Evolutionary conservation across 37 sponge, comb jelly and placozoan species (phyloP).

Genomic region (Amphimedon queenslandica): DNA sequence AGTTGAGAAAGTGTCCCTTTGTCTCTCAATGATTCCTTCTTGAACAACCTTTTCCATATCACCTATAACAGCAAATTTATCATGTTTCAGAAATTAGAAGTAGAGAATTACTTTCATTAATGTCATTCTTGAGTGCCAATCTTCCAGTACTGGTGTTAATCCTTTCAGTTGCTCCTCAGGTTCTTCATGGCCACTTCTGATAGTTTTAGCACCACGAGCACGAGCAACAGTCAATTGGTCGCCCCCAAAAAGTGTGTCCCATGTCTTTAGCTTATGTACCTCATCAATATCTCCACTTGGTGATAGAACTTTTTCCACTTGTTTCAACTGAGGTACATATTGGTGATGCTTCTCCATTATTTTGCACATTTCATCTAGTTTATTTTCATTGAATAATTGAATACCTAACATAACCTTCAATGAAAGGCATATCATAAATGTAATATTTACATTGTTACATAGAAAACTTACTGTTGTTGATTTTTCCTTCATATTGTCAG

Average conservation of each 20-base stretch:
- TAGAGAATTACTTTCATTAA: conserved; percentile 17
- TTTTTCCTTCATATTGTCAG: too few species aligned
- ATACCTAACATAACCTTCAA: too few species aligned
- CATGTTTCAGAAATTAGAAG: neutral
- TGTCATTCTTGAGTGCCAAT: neutral
- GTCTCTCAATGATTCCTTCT: neutral
- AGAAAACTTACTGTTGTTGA: too few species aligned
- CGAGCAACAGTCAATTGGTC: too few species aligned
- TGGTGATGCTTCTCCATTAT: conserved; percentile 17
- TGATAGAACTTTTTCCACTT: neutral
- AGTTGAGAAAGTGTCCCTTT: conserved; percentile 30
- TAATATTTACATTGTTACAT: too few species aligned
- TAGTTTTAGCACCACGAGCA: too few species aligned
- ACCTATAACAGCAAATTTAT: neutral
- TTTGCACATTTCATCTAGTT: too few species aligned
- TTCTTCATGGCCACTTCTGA: too few species aligned
- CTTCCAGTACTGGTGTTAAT: too few species aligned
- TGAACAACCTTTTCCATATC: conserved; percentile 18
- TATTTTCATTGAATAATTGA: too few species aligned
- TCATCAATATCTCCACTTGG: neutral
- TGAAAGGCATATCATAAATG: neutral
- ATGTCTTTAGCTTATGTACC: neutral
- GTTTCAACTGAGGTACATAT: neutral
- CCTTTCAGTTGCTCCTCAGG: too few species aligned
- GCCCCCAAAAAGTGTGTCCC: neutral